These are phyloP conservation scores for Gryon sp. DNA, from an alignment of 1,140 invertebrate genomes.

Conservation along the genomic window DNA sequence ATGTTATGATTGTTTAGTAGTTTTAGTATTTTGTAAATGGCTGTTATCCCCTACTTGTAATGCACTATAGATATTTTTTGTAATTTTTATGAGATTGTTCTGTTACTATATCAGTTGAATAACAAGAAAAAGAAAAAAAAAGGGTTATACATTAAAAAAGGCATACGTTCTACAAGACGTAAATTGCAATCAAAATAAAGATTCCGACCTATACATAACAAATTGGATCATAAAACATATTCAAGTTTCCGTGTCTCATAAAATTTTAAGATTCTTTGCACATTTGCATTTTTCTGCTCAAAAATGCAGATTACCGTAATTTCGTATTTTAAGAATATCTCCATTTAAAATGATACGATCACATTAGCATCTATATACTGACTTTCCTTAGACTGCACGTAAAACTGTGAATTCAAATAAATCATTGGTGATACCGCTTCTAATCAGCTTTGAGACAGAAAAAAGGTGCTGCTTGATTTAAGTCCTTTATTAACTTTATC, in stretches of 20 bases:
- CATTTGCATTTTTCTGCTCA: slow-evolving; percentile 52
- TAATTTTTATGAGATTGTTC: too few relatives aligned
- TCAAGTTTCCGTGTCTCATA: slow-evolving; percentile 57
- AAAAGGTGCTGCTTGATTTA: background rate
- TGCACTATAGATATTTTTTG: too few relatives aligned
- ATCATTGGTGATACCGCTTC: slow-evolving; percentile 6
- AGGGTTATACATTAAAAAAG: slow-evolving; percentile 34
- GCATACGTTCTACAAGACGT: slow-evolving; percentile 34
- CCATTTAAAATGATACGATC: slow-evolving; percentile 46
- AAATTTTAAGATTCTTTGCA: slow-evolving; percentile 45
- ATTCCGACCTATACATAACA: slow-evolving; percentile 34
- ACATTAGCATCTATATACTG: slow-evolving; percentile 41
- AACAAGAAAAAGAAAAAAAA: too few relatives aligned
- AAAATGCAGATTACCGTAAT: slow-evolving; percentile 57
- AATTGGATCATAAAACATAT: slow-evolving; percentile 47
- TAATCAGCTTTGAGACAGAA: slow-evolving; percentile 5
- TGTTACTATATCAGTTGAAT: too few relatives aligned
- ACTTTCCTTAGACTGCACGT: slow-evolving; percentile 30
- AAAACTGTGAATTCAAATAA: slow-evolving; percentile 23
- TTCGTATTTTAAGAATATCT: slow-evolving; percentile 53
- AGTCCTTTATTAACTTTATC: background rate
- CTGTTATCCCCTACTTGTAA: too few relatives aligned
- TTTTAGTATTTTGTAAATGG: too few relatives aligned
- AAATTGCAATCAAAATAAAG: slow-evolving; percentile 56
- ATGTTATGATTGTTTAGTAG: too few relatives aligned